Conservation (phyloP, 2,113 vertebrate species). For the Aegypius monachus region DNA sequence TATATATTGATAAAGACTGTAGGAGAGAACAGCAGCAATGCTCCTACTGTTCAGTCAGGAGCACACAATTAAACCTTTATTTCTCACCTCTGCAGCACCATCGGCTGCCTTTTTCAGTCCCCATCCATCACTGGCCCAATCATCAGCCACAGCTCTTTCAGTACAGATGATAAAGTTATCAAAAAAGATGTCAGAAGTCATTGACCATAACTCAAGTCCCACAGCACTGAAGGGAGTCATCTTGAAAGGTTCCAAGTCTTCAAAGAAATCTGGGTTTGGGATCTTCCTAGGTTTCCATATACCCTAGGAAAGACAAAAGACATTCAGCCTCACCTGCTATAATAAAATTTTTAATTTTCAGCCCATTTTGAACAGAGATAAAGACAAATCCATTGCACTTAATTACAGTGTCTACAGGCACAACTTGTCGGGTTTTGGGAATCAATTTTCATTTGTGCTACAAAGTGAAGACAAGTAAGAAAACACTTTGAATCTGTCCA, state of each 20-base stretch:
- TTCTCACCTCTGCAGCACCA: slow-evolving; percentile 89
- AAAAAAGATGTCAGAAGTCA: slow-evolving; percentile 98
- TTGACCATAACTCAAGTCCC: slow-evolving; percentile 97
- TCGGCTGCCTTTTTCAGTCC: slow-evolving; percentile 96
- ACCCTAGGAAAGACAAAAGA: slow-evolving; percentile 74
- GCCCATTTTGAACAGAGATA: neutral
- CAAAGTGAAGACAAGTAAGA: neutral
- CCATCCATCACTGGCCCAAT: slow-evolving; percentile 92
- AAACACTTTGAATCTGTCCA: neutral
- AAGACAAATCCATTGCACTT: neutral
- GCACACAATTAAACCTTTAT: neutral
- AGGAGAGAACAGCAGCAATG: neutral
- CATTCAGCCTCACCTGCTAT: neutral
- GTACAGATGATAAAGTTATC: slow-evolving; percentile 95
- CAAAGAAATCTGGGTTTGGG: slow-evolving; percentile 93
- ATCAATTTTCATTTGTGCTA: neutral
- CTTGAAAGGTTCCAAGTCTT: slow-evolving; percentile 92
- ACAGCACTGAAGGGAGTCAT: slow-evolving; percentile 91
- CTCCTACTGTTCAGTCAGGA: neutral
- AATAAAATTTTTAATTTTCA: neutral
- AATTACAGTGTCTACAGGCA: neutral
- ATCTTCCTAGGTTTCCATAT: slow-evolving; percentile 97
- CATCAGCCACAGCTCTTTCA: slow-evolving; percentile 86
- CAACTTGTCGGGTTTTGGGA: neutral
- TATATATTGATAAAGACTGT: neutral